These are phyloP conservation scores for Lophotriccus pileatus DNA, from an alignment of 2,797 vertebrate genomes.

Conservation along the genomic window DNA sequence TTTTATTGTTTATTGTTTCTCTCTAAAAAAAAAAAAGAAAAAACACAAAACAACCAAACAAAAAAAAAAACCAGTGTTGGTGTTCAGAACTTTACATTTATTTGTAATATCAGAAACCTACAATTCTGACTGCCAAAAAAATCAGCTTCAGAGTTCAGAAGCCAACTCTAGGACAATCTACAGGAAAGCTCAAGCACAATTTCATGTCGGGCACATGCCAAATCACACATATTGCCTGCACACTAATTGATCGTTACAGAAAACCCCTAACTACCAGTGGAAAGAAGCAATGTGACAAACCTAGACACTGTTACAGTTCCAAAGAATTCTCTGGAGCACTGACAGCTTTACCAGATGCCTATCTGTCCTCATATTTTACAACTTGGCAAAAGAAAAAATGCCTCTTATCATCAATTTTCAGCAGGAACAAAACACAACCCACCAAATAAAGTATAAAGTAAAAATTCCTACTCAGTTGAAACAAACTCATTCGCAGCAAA, in stretches of 20 bases:
- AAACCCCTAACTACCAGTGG: background rate
- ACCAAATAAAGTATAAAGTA: background rate
- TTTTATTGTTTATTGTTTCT: background rate
- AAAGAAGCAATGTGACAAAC: background rate
- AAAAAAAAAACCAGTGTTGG: too few relatives aligned
- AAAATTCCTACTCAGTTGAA: background rate
- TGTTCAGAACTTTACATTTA: background rate
- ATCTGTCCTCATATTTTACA: background rate
- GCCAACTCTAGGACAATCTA: background rate
- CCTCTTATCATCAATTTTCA: background rate
- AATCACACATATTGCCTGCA: background rate
- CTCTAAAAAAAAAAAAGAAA: background rate
- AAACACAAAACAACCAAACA: background rate
- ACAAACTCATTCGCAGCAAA: background rate
- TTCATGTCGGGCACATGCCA: background rate
- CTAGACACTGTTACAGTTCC: background rate
- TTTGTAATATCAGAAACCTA: background rate
- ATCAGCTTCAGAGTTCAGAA: background rate
- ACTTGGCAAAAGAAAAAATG: background rate
- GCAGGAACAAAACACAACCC: background rate
- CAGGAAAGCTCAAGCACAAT: background rate
- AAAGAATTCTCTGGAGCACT: slow-evolving; percentile 18
- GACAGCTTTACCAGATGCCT: slow-evolving; percentile 22
- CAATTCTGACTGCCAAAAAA: background rate
- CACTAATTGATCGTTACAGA: background rate